phyloP scores from a whole-genome alignment of 2,797 vertebrate genomes.

The Sphenopsis melanotis region DNA sequence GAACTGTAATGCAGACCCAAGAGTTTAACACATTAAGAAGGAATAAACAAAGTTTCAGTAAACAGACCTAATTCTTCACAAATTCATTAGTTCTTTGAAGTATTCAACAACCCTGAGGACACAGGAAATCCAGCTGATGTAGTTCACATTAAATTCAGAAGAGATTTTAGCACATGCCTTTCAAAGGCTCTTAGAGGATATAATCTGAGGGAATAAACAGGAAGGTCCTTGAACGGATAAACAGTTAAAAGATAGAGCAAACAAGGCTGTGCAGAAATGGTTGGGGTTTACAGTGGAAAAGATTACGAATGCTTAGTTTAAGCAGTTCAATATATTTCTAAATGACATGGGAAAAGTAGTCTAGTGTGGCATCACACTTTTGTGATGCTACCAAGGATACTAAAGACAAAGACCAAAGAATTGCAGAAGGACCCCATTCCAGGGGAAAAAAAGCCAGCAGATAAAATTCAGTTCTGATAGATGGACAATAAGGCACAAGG shows the following conservation, averaged over 20 bases:
- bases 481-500: background rate
- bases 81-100: background rate
- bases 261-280: background rate
- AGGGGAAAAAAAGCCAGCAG: accelerated
- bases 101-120: background rate
- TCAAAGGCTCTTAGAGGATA: background rate
- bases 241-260: background rate
- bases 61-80: background rate
- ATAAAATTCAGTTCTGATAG: background rate
- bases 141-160: background rate
- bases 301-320: background rate
- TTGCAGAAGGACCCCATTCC: background rate
- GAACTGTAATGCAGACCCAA: background rate
- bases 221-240: background rate
- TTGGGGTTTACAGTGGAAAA: background rate
- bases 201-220: background rate
- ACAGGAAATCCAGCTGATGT: background rate
- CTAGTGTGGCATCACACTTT: background rate
- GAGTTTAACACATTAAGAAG: background rate
- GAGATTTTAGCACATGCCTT: background rate
- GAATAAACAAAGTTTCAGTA: background rate
- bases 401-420: background rate
- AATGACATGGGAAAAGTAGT: background rate
- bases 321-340: background rate
- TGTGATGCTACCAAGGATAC: background rate